Evolutionary conservation across 2,113 vertebrate genomes (phyloP).

Genomic region (Tragulus kanchil): DNA sequence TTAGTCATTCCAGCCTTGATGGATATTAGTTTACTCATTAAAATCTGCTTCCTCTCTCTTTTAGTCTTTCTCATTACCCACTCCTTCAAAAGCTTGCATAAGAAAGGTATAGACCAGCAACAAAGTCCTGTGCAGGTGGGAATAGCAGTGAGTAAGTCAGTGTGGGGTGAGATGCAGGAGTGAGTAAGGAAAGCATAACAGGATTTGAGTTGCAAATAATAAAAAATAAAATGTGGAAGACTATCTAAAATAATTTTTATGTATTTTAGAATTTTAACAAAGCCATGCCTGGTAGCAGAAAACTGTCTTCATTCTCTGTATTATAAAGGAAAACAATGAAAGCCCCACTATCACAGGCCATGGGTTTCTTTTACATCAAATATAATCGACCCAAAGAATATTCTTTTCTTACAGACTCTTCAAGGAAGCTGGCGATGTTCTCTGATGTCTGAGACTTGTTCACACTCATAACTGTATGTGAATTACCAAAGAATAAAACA

Average conservation of each 20-base stretch:
- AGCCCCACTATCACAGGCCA: neutral
- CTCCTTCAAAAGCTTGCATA: neutral
- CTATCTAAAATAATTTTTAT: neutral
- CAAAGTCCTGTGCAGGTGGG: neutral
- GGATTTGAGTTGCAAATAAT: neutral
- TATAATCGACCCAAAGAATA: neutral
- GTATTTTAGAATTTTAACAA: slow-evolving; percentile 39
- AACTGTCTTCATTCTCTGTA: neutral
- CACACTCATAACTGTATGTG: slow-evolving; percentile 42
- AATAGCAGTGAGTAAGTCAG: neutral
- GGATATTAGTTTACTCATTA: slow-evolving; percentile 22
- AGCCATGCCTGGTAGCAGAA: neutral
- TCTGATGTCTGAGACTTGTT: slow-evolving; percentile 12
- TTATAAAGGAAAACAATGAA: neutral
- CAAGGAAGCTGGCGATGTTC: neutral
- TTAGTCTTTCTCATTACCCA: neutral
- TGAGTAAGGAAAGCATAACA: neutral
- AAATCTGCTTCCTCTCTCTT: slow-evolving; percentile 13
- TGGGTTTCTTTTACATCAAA: neutral
- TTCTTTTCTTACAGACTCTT: neutral
- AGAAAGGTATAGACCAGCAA: neutral
- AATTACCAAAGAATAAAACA: slow-evolving; percentile 59
- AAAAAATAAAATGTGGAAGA: neutral
- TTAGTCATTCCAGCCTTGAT: slow-evolving; percentile 38
- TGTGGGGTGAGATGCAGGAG: neutral